Evolutionary conservation across 2,113 vertebrate genomes (phyloP).

Genomic region (Paradisaea rubra): DNA sequence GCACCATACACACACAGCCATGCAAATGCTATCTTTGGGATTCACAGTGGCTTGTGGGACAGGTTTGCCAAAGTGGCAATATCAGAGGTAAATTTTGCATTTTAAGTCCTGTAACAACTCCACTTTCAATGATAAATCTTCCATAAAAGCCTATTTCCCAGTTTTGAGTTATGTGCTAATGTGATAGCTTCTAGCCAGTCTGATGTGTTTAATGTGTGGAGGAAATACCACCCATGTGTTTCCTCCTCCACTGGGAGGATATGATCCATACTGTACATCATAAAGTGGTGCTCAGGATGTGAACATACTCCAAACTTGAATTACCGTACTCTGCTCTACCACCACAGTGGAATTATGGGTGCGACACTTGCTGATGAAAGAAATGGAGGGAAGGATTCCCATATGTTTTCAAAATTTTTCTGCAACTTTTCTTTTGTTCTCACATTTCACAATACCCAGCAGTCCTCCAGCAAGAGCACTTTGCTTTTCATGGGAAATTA

Average conservation of each 20-base stretch:
- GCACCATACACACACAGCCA: background rate
- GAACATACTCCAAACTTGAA: background rate
- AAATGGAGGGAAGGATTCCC: constrained; percentile 7
- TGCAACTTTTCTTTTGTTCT: constrained; percentile 43
- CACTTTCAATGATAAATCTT: background rate
- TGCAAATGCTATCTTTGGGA: background rate
- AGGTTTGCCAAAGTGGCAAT: background rate
- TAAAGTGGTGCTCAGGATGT: background rate
- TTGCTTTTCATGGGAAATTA: constrained; percentile 59
- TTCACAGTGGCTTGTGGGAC: background rate
- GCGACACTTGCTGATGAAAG: background rate
- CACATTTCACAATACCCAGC: constrained; percentile 60
- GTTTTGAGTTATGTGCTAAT: background rate
- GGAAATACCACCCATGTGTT: background rate
- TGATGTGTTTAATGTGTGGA: background rate
- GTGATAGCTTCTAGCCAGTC: background rate
- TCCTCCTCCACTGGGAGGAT: background rate
- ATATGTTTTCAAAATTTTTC: constrained; percentile 45
- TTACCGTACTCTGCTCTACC: background rate
- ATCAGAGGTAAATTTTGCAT: background rate
- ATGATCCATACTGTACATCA: background rate
- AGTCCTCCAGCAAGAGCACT: constrained; percentile 22
- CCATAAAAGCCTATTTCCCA: background rate
- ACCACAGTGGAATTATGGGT: constrained; percentile 34
- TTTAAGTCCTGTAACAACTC: background rate